Percentiles rank a stretch among this genome's conserved stretches.
Conservation (phyloP, 2,888 invertebrate species). For the Apantesis nais region DNA sequence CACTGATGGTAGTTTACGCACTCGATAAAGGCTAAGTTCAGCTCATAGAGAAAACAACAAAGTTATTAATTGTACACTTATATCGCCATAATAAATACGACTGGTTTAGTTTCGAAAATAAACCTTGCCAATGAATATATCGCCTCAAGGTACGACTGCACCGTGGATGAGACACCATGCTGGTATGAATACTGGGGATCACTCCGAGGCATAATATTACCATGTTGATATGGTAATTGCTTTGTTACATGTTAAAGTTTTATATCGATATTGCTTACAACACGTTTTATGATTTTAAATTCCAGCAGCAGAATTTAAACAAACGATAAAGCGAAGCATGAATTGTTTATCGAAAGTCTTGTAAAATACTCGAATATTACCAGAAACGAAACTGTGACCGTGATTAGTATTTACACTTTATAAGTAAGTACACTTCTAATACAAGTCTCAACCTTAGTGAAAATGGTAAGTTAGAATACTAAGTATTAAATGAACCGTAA, state of each 20-base stretch:
- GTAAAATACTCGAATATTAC: not conserved
- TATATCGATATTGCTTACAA: not conserved
- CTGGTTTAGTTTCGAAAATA: conserved; percentile 3
- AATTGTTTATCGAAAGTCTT: not conserved
- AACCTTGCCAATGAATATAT: conserved; percentile 8
- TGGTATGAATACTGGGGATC: not conserved
- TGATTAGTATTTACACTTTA: no score
- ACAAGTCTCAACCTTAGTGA: not conserved
- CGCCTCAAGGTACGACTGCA: conserved; percentile 9
- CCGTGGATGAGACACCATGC: conserved; percentile 7
- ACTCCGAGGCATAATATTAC: conserved; percentile 2
- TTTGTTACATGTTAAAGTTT: conserved; percentile 1
- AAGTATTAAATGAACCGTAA: not conserved
- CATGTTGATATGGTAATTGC: conserved; percentile 9
- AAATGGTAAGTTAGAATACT: not conserved
- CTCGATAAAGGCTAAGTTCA: not conserved
- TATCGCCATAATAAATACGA: conserved; percentile 3
- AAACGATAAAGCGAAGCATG: not conserved
- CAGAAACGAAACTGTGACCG: no score
- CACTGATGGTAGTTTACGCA: not conserved
- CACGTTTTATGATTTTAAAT: not conserved
- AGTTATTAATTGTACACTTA: not conserved
- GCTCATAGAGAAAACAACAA: not conserved
- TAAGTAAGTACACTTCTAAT: not conserved
- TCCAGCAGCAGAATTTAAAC: not conserved